Conservation (phyloP, 1,140 invertebrate species). For the Oppia nitens region DNA sequence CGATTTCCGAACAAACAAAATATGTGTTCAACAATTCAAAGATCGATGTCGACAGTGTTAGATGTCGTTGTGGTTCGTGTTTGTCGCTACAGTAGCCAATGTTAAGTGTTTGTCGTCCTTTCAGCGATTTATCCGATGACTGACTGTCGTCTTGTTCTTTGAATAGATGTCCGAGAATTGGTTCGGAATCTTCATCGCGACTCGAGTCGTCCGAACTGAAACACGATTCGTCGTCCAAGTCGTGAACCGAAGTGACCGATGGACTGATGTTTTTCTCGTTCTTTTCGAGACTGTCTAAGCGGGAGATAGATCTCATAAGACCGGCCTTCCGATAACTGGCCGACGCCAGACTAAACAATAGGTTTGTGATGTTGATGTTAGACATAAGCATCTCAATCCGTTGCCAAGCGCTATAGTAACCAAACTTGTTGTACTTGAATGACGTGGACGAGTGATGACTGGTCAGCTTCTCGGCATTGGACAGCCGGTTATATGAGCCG, state of each 20-base stretch:
- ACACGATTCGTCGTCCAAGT: conserved; percentile 1
- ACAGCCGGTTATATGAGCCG: not conserved
- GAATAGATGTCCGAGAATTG: conserved; percentile 77
- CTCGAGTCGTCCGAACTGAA: conserved; percentile 8
- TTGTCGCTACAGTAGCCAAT: conserved; percentile 61
- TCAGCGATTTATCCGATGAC: conserved; percentile 18
- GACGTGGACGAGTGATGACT: not conserved
- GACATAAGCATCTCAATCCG: conserved; percentile 45
- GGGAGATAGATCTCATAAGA: conserved; percentile 3
- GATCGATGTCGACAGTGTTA: conserved; percentile 42
- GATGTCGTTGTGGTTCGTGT: conserved; percentile 58
- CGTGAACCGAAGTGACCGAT: not conserved
- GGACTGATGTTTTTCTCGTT: not conserved
- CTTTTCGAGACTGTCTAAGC: not conserved
- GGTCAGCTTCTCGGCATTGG: not conserved
- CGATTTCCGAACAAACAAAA: conserved; percentile 43
- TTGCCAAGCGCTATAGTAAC: conserved; percentile 43
- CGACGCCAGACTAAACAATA: conserved; percentile 67
- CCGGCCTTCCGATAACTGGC: conserved; percentile 66
- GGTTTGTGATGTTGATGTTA: conserved; percentile 50
- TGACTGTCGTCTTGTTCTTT: conserved; percentile 45
- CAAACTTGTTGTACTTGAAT: conserved; percentile 21
- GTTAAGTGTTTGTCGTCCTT: conserved; percentile 22
- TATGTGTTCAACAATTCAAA: conserved; percentile 53
- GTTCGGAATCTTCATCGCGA: conserved; percentile 62